These are phyloP conservation scores for Stomorhina lunata DNA, from an alignment of 2,888 invertebrate species.

Conservation along the genomic window DNA sequence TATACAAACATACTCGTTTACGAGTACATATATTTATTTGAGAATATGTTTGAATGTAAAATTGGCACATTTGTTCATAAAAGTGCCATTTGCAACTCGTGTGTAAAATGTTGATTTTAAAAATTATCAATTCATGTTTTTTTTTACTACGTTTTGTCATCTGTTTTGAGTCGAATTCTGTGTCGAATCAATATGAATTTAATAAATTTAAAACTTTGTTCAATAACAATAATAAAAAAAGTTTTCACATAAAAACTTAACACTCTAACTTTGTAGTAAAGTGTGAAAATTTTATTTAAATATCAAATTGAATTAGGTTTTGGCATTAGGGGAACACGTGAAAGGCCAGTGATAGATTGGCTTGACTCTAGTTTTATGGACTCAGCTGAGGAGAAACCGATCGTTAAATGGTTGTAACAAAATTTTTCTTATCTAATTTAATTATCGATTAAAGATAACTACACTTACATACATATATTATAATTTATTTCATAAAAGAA, in stretches of 20 bases:
- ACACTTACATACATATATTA: background rate
- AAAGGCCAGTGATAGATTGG: no score
- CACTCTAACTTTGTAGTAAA: no score
- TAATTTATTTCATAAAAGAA: no score
- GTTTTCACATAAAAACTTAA: no score
- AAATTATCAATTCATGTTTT: constrained; percentile 25
- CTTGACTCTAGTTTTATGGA: no score
- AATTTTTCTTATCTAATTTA: background rate
- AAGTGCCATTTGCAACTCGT: constrained; percentile 30
- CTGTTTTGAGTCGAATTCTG: background rate
- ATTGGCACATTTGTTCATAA: constrained; percentile 12
- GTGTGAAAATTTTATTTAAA: background rate
- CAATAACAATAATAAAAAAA: background rate
- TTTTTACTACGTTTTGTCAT: constrained; percentile 20
- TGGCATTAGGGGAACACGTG: no score
- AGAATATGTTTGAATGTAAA: background rate
- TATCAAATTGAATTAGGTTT: no score
- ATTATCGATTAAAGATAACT: background rate
- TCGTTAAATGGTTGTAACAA: no score
- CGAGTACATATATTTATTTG: constrained; percentile 3
- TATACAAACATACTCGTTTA: no score
- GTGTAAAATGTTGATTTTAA: constrained; percentile 40
- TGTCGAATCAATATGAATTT: constrained; percentile 9
- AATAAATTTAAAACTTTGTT: background rate
- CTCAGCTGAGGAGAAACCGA: no score